Percentiles rank a stretch among this genome's conserved stretches.
Conservation (phyloP, 2,797 vertebrate genomes). For the Bufotes viridis region DNA sequence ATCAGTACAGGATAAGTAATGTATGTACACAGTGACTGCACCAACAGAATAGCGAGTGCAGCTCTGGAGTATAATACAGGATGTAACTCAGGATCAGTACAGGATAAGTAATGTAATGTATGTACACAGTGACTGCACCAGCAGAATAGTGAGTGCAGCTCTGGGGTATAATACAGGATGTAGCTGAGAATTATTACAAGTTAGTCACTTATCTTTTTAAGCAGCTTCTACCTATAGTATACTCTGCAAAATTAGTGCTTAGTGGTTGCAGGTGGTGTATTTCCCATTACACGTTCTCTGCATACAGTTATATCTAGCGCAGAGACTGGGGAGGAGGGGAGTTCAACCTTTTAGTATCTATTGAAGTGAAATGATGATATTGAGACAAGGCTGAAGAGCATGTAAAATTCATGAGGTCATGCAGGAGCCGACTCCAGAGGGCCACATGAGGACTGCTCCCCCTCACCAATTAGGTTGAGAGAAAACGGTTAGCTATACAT, state of each 20-base stretch:
- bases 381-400: background rate
- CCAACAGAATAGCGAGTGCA: background rate
- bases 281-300: background rate
- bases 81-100: too few relatives aligned
- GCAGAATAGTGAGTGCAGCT: background rate
- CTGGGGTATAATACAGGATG: background rate
- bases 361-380: background rate
- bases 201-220: too few relatives aligned
- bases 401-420: background rate
- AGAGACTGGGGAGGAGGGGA: background rate
- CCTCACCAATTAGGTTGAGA: background rate
- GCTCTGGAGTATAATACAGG: slow-evolving; percentile 5
- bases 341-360: background rate
- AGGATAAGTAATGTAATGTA: background rate
- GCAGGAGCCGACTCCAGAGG: background rate
- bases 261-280: background rate
- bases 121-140: background rate
- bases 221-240: background rate
- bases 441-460: background rate
- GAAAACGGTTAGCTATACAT: background rate
- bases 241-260: background rate
- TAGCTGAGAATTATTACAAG: background rate
- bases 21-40: background rate
- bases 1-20: too few relatives aligned
- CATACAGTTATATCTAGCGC: background rate